Conservation (phyloP, 2,797 vertebrate genomes). For the Melanotaenia nigrans region DNA sequence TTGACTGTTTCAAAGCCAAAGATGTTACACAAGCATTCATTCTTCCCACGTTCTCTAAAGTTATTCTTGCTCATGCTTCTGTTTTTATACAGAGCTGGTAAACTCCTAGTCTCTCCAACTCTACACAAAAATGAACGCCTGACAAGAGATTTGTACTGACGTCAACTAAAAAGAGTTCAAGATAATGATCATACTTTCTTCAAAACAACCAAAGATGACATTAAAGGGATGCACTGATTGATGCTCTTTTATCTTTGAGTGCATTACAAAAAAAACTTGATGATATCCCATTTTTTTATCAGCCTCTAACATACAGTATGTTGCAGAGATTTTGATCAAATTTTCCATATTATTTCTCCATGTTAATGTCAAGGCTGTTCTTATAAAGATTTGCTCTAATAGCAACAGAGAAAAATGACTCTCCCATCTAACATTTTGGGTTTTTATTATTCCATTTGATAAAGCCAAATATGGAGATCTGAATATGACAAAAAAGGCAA, state of each 20-base stretch:
- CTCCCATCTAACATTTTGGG: background rate
- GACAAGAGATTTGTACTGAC: constrained; percentile 23
- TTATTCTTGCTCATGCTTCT: constrained; percentile 39
- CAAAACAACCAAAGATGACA: constrained; percentile 4
- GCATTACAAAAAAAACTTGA: background rate
- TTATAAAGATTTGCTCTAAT: constrained; percentile 27
- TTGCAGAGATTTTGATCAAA: constrained; percentile 3
- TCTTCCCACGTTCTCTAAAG: constrained; percentile 54
- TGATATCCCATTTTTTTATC: background rate
- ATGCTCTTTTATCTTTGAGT: background rate
- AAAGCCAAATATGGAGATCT: constrained; percentile 20
- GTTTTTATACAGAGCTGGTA: constrained; percentile 26
- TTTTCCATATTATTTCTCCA: background rate
- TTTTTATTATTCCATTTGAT: constrained; percentile 19
- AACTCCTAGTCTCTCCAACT: constrained; percentile 43
- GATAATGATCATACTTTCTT: constrained; percentile 12
- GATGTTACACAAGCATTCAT: constrained; percentile 63
- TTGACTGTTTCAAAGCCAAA: constrained; percentile 56
- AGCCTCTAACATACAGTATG: background rate
- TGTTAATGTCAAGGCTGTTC: constrained; percentile 17
- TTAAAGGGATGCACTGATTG: background rate
- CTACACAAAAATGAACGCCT: constrained; percentile 1
- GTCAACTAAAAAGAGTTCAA: constrained; percentile 20
- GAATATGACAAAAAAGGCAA: constrained; percentile 33
- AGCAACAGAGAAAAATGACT: constrained; percentile 11